Evolutionary conservation across 2,888 invertebrate genomes (phyloP).

Genomic region (Thera britannica): DNA sequence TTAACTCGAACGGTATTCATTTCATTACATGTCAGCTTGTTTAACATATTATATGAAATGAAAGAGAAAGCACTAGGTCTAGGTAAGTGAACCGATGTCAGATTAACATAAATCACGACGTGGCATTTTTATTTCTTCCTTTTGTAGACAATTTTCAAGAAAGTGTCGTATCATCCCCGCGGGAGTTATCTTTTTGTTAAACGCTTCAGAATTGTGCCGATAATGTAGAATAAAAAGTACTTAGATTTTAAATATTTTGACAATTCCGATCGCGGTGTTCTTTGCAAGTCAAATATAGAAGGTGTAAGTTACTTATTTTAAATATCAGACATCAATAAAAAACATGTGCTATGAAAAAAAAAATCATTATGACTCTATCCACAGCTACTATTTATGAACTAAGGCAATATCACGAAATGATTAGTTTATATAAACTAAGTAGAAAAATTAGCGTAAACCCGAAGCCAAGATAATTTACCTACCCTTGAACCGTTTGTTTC

Average conservation of each 20-base stretch:
- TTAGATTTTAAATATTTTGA: background rate
- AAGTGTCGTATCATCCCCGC: conserved; percentile 39
- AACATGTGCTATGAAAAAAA: too few species aligned
- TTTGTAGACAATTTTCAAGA: conserved; percentile 46
- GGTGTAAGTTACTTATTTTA: too few species aligned
- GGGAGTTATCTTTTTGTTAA: conserved; percentile 38
- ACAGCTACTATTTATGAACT: too few species aligned
- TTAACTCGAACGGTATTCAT: conserved; percentile 59
- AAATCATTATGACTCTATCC: too few species aligned
- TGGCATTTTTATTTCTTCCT: conserved; percentile 49
- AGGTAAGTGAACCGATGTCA: conserved; percentile 43
- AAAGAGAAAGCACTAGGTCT: conserved; percentile 48
- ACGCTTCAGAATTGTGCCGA: conserved; percentile 32
- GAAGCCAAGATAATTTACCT: conserved; percentile 33
- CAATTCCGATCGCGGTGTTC: background rate
- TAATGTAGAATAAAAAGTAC: background rate
- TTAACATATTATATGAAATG: conserved; percentile 53
- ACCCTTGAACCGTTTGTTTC: conserved; percentile 36
- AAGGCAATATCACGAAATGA: conserved; percentile 30
- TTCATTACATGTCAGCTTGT: conserved; percentile 54
- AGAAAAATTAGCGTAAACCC: background rate
- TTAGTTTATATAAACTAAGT: conserved; percentile 5
- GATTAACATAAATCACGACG: conserved; percentile 53
- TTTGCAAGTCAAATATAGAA: background rate
- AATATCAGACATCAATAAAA: too few species aligned